These are phyloP conservation scores for Diadromus collaris DNA, from an alignment of 2,888 invertebrate genomes.

Conservation along the genomic window DNA sequence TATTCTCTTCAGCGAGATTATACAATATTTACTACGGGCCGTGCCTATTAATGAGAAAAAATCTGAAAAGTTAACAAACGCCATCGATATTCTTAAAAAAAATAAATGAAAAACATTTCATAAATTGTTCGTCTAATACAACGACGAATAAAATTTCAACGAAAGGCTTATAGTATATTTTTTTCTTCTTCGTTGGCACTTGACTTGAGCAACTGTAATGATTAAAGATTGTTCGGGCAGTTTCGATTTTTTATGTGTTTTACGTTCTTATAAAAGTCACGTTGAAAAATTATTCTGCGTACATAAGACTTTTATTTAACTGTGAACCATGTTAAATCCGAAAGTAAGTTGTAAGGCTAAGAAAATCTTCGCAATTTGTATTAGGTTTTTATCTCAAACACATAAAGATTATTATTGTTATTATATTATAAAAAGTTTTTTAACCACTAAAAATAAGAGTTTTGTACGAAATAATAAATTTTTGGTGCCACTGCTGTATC, in stretches of 20 bases:
- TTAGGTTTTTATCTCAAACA: too few relatives aligned
- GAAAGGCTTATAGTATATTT: conserved; percentile 37
- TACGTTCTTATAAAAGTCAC: neutral
- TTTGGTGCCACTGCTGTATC: neutral
- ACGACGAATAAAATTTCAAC: conserved; percentile 29
- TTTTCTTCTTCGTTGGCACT: conserved; percentile 8
- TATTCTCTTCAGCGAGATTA: conserved; percentile 42
- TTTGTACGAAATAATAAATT: neutral
- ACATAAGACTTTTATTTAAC: too few relatives aligned
- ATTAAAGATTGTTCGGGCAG: conserved; percentile 12
- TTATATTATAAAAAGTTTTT: neutral
- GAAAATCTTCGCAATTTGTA: too few relatives aligned
- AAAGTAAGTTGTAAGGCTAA: too few relatives aligned
- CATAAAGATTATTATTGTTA: neutral
- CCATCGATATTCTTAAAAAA: neutral
- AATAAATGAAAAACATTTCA: neutral
- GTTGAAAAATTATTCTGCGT: neutral
- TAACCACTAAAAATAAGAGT: neutral
- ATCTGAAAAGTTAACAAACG: conserved; percentile 10
- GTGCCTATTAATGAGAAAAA: conserved; percentile 13
- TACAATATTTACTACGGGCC: conserved; percentile 48
- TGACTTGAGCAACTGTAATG: conserved; percentile 16
- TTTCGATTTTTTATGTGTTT: conserved; percentile 4
- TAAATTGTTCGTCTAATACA: neutral
- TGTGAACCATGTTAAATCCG: too few relatives aligned